These are phyloP conservation scores for Tholera decimalis DNA, from an alignment of 2,888 invertebrate genomes.

Conservation along the genomic window DNA sequence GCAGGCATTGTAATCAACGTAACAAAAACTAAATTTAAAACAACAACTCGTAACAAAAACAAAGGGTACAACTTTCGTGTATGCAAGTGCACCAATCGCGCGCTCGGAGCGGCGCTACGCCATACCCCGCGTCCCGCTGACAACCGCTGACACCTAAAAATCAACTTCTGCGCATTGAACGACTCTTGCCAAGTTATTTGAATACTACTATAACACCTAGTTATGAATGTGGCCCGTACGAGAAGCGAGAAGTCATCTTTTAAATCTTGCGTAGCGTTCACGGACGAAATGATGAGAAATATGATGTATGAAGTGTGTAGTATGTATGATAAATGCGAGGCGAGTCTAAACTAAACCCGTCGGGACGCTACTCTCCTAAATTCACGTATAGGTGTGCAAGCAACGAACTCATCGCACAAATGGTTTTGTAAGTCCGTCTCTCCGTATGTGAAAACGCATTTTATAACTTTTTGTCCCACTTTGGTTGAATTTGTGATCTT, in stretches of 20 bases:
- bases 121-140: too few species aligned
- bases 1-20: too few species aligned
- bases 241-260: constrained; percentile 35
- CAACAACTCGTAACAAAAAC: too few species aligned
- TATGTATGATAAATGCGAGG: constrained; percentile 51
- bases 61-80: too few species aligned
- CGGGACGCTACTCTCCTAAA: constrained; percentile 31
- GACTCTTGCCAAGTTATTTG: too few species aligned
- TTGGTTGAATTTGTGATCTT: constrained; percentile 42
- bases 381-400: constrained; percentile 50
- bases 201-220: too few species aligned
- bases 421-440: constrained; percentile 43
- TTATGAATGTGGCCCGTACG: constrained; percentile 6
- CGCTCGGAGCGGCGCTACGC: too few species aligned
- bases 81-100: too few species aligned
- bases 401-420: constrained; percentile 44
- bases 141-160: too few species aligned
- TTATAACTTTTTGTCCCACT: constrained; percentile 50
- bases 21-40: too few species aligned
- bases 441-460: constrained; percentile 51
- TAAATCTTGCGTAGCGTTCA: constrained; percentile 29
- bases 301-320: constrained; percentile 48
- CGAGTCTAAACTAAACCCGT: constrained; percentile 35
- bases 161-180: too few species aligned
- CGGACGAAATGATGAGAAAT: constrained; percentile 32